Base-by-base conservation (phyloP, 1,140 invertebrate genomes). In the Agrilus planipennis region DNA sequence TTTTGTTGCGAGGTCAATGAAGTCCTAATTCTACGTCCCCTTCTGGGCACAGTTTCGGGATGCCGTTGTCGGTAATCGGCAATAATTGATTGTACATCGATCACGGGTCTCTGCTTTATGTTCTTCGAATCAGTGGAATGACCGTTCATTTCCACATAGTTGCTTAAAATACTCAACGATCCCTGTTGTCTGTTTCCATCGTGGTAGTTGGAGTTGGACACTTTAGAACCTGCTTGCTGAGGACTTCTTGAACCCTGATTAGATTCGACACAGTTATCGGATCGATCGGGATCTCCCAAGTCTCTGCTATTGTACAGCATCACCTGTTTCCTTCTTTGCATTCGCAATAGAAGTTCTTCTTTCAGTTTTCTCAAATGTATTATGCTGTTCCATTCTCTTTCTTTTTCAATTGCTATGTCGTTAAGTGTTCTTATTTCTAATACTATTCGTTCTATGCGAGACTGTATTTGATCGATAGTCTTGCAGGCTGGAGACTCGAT, bases 381-480 rank as follows among this genome's bases (percentile, higher is more conserved):
- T 19, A 89, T 77, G 31, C 81, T 76, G 52, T 87, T 86, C 84
- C 84, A 87, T 61, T 89, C 84, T 44, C 77, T 71, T 66, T 87
- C 84, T 58, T 86, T 87, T 51, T 77, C 73, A 48, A 74, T 71
- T 1, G 79, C 72, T 10, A 84, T 52, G 45, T 80, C 76, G 31
- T 75, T 68, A 31, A 87, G 59, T 1, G 75, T 75, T 53, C 76
- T 64, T 44, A 80, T 76, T 54, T 81, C 77, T 15, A 63, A 55
- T 5, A 73, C 57, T 7, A 77, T 53, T 45, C 71, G 71, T 45
- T 75, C 73, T 0, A 71, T 69, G 37, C 72, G 66, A 36, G 62
- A 60, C 38, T 74, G 68, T 34, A 77, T 68, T 50, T 77, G 72
- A 15, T 75, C 72, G 2, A 71, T 44, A 45, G 60, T 73, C 44